Conservation (phyloP, 1,140 invertebrate species). For the Whitmania pigra region DNA sequence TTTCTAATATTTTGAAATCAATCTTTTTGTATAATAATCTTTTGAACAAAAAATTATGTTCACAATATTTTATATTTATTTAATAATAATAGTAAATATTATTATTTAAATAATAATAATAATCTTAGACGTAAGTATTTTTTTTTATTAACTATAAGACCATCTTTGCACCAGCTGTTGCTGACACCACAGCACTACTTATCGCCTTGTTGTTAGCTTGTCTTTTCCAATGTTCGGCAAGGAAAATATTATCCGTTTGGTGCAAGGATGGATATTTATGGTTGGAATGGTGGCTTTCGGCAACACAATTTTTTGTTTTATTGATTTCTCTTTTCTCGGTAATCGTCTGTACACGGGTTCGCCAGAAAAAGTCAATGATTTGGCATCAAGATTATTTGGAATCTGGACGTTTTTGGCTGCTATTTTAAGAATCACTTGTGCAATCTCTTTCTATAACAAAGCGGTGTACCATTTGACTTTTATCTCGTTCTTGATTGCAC, state of each 20-base stretch:
- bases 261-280: constrained; percentile 33
- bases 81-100: no score
- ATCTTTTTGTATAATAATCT: no score
- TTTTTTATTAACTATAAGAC: no score
- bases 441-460: constrained; percentile 25
- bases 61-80: no score
- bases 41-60: no score
- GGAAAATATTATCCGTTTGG: constrained; percentile 11
- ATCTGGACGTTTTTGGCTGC: constrained; percentile 31
- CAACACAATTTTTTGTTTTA: constrained; percentile 33
- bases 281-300: constrained; percentile 33
- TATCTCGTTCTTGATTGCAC: constrained; percentile 30
- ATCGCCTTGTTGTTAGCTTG: background rate
- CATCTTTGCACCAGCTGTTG: constrained; percentile 9
- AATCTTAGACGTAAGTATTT: no score
- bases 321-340: constrained; percentile 28
- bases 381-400: constrained; percentile 31
- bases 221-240: constrained; percentile 8
- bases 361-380: constrained; percentile 26
- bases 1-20: no score
- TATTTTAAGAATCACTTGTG: constrained; percentile 24
- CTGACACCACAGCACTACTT: background rate
- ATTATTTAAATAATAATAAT: no score
- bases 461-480: constrained; percentile 30
- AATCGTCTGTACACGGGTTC: constrained; percentile 29